Evolutionary conservation across 2,113 vertebrate genomes (phyloP).

Genomic region (Bombycilla garrulus): DNA sequence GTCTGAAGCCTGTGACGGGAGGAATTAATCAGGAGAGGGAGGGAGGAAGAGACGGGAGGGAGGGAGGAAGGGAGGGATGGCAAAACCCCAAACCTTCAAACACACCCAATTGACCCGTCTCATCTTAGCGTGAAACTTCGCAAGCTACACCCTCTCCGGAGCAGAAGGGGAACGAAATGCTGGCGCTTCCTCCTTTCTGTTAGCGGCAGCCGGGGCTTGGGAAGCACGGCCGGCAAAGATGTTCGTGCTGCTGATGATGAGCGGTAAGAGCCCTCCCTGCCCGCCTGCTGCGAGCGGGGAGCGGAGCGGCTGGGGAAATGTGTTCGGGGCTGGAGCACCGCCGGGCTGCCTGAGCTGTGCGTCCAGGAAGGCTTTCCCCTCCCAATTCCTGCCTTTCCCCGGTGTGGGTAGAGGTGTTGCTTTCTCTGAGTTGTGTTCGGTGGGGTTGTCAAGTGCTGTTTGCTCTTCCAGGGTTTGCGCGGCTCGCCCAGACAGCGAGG

Average conservation of each 20-base stretch:
- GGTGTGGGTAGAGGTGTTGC: background rate
- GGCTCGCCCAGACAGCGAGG: background rate
- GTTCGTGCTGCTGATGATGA: constrained; percentile 43
- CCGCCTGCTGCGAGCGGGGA: background rate
- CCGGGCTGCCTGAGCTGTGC: background rate
- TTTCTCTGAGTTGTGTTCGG: background rate
- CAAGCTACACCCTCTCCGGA: constrained; percentile 72
- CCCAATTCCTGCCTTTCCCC: background rate
- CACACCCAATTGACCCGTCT: constrained; percentile 76
- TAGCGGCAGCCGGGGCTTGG: constrained; percentile 17
- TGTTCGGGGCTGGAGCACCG: background rate
- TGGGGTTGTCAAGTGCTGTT: background rate
- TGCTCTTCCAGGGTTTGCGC: background rate
- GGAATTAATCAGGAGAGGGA: constrained; percentile 41
- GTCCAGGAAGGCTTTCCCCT: background rate
- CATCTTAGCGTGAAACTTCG: constrained; percentile 65
- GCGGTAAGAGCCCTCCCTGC: constrained; percentile 49
- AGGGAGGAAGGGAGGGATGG: constrained; percentile 11
- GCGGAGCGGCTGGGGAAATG: background rate
- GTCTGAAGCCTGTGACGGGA: background rate
- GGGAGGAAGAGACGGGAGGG: background rate
- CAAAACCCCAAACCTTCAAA: constrained; percentile 47
- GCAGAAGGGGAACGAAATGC: constrained; percentile 57
- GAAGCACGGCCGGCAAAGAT: background rate
- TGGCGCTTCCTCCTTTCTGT: constrained; percentile 67